phyloP scores from a whole-genome alignment of 2,888 invertebrate species.

The Cryptus armator region DNA sequence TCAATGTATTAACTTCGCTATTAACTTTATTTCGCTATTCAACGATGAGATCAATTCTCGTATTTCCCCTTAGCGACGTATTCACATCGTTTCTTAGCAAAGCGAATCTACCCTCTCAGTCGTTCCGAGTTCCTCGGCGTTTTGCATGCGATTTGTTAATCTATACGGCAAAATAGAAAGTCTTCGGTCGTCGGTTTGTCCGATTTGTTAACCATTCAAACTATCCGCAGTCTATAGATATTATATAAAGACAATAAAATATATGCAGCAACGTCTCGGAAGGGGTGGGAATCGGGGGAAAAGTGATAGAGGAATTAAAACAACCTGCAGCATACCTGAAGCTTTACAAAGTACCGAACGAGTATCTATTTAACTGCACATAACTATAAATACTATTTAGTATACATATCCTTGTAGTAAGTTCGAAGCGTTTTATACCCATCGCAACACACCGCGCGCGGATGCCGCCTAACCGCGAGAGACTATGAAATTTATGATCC shows the following conservation, averaged over 20 bases:
- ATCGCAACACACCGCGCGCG: conserved; percentile 14
- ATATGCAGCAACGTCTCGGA: not conserved
- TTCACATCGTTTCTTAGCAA: too few relatives aligned
- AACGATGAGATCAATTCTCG: too few relatives aligned
- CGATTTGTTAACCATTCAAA: conserved; percentile 46
- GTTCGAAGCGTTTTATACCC: conserved; percentile 47
- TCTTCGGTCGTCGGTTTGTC: conserved; percentile 44
- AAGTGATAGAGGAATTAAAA: conserved; percentile 24
- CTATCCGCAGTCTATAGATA: conserved; percentile 38
- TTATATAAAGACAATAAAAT: not conserved
- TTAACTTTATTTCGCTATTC: too few relatives aligned
- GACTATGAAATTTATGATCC: conserved; percentile 78
- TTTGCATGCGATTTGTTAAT: not conserved
- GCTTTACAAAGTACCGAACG: conserved; percentile 47
- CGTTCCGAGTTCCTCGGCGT: too few relatives aligned
- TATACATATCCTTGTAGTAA: conserved; percentile 44
- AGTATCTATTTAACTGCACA: conserved; percentile 51
- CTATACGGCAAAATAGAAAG: conserved; percentile 58
- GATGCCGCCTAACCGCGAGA: conserved; percentile 28
- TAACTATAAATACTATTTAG: conserved; percentile 32
- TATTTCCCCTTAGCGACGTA: too few relatives aligned
- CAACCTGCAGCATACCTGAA: conserved; percentile 33
- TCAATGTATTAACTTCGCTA: too few relatives aligned
- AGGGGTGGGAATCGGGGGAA: not conserved
- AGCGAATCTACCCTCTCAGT: too few relatives aligned